Percentiles rank a stretch among this genome's conserved stretches.
Conservation (phyloP, 2,797 vertebrate genomes). For the Momotus momota region DNA sequence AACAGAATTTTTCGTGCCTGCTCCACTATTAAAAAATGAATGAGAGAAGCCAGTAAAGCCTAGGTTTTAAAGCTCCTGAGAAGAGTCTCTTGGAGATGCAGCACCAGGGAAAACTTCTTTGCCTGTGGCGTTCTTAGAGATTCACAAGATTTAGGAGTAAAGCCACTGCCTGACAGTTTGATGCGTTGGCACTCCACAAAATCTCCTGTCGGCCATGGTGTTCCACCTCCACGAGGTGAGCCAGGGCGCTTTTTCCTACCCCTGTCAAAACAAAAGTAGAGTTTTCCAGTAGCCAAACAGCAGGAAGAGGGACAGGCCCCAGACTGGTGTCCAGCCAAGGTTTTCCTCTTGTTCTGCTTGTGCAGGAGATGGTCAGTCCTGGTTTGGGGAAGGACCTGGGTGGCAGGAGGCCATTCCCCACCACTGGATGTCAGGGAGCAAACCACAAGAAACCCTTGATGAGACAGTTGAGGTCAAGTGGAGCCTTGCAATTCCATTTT, state of each 20-base stretch:
- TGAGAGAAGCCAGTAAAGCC: not conserved
- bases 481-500: not conserved
- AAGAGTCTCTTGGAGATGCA: not conserved
- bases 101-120: not conserved
- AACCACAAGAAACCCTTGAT: not conserved
- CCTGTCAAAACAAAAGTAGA: not conserved
- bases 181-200: not conserved
- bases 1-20: not conserved
- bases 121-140: not conserved
- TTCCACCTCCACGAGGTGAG: accelerated
- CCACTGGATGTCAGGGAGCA: not conserved
- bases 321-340: accelerated
- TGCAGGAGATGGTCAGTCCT: not conserved
- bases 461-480: not conserved
- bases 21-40: not conserved
- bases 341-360: not conserved
- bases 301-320: not conserved
- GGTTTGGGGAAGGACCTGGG: not conserved
- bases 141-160: not conserved
- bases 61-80: not conserved
- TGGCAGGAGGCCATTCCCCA: not conserved
- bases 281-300: not conserved
- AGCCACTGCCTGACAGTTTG: accelerated
- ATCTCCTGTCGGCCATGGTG: not conserved
- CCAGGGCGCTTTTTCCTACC: not conserved